phyloP scores from a whole-genome alignment of 1,140 invertebrate genomes.

The Drosophila pruinosa region DNA sequence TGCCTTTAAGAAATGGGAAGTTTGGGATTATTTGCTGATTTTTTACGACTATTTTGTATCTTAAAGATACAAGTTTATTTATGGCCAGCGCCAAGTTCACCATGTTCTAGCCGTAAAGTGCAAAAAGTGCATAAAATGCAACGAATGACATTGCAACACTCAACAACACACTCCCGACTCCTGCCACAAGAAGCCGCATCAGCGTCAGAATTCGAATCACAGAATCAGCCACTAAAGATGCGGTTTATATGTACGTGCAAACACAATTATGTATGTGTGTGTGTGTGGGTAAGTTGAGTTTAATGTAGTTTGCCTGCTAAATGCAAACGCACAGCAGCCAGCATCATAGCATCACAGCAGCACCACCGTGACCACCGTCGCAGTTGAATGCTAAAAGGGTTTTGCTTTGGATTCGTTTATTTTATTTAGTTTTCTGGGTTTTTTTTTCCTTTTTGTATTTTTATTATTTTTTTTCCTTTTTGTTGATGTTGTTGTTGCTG shows the following conservation, averaged over 20 bases:
- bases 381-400: conserved; percentile 76
- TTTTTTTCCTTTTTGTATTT: conserved; percentile 12
- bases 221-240: conserved; percentile 67
- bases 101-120: conserved; percentile 63
- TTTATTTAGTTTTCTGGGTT: conserved; percentile 35
- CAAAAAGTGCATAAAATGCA: conserved; percentile 72
- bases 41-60: conserved; percentile 77
- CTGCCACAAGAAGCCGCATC: conserved; percentile 53
- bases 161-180: background rate
- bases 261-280: conserved; percentile 4
- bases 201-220: conserved; percentile 68
- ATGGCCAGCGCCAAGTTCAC: conserved; percentile 54
- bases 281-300: conserved; percentile 69
- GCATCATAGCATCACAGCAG: conserved; percentile 29
- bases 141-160: conserved; percentile 76
- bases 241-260: conserved; percentile 35
- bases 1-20: background rate
- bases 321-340: conserved; percentile 68
- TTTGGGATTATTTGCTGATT: conserved; percentile 69
- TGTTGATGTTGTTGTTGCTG: background rate
- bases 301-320: conserved; percentile 74
- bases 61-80: conserved; percentile 79
- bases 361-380: conserved; percentile 54
- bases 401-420: conserved; percentile 53
- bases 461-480: conserved; percentile 19